Evolutionary conservation across 2,888 invertebrate genomes (phyloP).

Genomic region (Synergus gifuensis): DNA sequence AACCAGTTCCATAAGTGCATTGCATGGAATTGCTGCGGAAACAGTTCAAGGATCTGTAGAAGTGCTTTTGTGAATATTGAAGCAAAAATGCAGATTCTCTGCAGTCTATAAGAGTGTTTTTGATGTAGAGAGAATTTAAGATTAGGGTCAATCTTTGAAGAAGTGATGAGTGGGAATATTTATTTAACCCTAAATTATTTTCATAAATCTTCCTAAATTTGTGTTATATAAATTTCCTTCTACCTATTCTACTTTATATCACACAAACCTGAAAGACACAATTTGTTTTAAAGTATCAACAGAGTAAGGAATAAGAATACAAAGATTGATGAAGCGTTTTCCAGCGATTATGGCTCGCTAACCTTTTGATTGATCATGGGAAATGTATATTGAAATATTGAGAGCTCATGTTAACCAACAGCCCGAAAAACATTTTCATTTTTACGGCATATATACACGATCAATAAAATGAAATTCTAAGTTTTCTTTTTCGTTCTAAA

Average conservation of each 20-base stretch:
- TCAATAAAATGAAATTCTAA: background rate
- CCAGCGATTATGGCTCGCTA: background rate
- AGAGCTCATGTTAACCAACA: too few species aligned
- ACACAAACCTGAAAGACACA: too few species aligned
- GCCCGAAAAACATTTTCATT: too few species aligned
- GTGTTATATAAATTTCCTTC: too few species aligned
- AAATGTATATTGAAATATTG: too few species aligned
- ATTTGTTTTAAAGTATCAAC: too few species aligned
- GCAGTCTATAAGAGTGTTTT: background rate
- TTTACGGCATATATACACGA: too few species aligned
- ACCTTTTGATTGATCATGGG: too few species aligned
- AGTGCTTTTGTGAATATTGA: background rate
- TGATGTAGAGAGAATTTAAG: background rate
- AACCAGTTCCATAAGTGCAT: slow-evolving; percentile 6
- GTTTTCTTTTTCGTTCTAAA: background rate
- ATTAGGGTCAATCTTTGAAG: background rate
- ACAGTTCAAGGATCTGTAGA: slow-evolving; percentile 22
- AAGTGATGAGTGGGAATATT: too few species aligned
- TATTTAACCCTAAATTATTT: too few species aligned
- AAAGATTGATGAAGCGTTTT: background rate
- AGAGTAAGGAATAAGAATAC: background rate
- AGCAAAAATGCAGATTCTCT: slow-evolving; percentile 23
- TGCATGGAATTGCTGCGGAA: slow-evolving; percentile 34
- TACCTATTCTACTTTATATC: too few species aligned
- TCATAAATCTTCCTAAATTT: too few species aligned